These are phyloP conservation scores for Tylochromis polylepis DNA, from an alignment of 2,113 vertebrate species.

Conservation along the genomic window DNA sequence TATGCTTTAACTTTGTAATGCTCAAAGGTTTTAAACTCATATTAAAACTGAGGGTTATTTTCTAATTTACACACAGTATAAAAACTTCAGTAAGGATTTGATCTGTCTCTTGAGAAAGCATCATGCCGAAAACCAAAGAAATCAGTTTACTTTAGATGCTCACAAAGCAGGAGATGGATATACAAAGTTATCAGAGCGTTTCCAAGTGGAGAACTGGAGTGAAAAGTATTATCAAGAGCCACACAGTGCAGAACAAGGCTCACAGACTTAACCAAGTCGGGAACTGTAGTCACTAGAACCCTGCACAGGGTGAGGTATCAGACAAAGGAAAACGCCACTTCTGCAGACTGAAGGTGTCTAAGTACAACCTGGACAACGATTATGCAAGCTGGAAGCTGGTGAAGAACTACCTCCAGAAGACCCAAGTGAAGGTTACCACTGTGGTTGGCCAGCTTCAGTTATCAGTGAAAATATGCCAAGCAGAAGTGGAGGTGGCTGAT, in stretches of 20 bases:
- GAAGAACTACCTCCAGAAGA: background rate
- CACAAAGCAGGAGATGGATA: background rate
- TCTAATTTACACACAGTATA: accelerated
- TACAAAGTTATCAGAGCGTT: background rate
- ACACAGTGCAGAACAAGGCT: accelerated
- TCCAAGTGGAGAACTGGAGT: background rate
- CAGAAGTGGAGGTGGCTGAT: background rate
- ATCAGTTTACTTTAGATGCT: background rate
- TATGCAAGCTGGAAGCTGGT: background rate
- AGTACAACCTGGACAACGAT: background rate
- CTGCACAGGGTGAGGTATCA: background rate
- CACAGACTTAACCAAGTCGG: background rate
- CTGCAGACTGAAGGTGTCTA: background rate
- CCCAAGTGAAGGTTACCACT: accelerated
- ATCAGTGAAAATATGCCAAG: slow-evolving; percentile 1
- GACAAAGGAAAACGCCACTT: background rate
- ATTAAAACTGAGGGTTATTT: background rate
- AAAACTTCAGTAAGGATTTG: background rate
- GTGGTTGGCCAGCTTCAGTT: slow-evolving; percentile 35
- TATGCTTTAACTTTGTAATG: too few species aligned
- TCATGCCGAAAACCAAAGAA: accelerated
- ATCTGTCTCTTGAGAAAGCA: background rate
- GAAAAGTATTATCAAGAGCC: accelerated
- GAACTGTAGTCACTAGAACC: accelerated
- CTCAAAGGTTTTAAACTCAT: too few species aligned